Conservation (phyloP, 2,113 vertebrate species). For the Melanocharis versteri region DNA sequence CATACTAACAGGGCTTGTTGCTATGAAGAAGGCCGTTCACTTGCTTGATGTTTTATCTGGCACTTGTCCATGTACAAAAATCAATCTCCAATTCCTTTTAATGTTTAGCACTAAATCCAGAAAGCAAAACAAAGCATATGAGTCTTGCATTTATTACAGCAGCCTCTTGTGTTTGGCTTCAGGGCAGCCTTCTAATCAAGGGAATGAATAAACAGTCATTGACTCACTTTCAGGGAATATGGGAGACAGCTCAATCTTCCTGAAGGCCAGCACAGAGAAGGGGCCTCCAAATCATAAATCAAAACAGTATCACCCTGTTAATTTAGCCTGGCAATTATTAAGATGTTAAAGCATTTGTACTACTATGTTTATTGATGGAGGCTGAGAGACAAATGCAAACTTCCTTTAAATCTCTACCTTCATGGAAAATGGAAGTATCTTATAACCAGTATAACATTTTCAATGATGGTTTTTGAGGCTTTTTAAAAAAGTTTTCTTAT, state of each 20-base stretch:
- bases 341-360: conserved; percentile 60
- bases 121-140: conserved; percentile 71
- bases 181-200: conserved; percentile 76
- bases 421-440: not conserved
- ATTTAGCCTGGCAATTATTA: conserved; percentile 69
- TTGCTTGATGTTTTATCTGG: conserved; percentile 73
- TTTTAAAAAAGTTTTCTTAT: not conserved
- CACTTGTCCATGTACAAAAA: conserved; percentile 63
- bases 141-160: conserved; percentile 68
- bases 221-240: conserved; percentile 63
- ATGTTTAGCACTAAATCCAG: conserved; percentile 72
- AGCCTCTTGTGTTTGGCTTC: conserved; percentile 68
- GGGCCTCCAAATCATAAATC: conserved; percentile 66
- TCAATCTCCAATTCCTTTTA: conserved; percentile 76
- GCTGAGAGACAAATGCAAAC: not conserved
- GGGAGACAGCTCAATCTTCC: conserved; percentile 67
- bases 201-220: conserved; percentile 72
- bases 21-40: not conserved
- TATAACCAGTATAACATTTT: not conserved
- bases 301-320: conserved; percentile 63
- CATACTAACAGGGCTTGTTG: conserved; percentile 1
- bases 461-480: too few species aligned
- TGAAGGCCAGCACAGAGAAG: conserved; percentile 39
- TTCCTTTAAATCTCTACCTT: not conserved
- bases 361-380: conserved; percentile 39